phyloP scores from a whole-genome alignment of 1,140 invertebrate genomes.

The Melitaea cinxia region DNA sequence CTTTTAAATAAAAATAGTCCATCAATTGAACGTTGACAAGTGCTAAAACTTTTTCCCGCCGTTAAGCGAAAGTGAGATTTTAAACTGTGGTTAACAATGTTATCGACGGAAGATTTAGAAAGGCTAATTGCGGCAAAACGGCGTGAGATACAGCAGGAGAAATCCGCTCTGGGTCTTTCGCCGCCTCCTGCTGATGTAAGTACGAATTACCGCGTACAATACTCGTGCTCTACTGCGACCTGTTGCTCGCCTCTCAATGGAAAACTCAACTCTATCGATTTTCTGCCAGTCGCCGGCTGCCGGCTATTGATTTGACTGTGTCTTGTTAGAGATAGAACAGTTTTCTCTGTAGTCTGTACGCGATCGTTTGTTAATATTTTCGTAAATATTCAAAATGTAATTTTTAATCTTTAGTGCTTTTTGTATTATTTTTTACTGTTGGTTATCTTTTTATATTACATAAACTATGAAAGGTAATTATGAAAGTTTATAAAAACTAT shows the following conservation, averaged over 20 bases:
- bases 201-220: slow-evolving; percentile 24
- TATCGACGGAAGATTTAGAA: slow-evolving; percentile 72
- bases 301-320: slow-evolving; percentile 25
- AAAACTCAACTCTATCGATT: slow-evolving; percentile 30
- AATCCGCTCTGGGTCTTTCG: slow-evolving; percentile 59
- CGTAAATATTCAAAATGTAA: slow-evolving; percentile 8
- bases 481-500: not conserved
- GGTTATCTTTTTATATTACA: not conserved
- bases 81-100: slow-evolving; percentile 60
- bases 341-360: slow-evolving; percentile 8
- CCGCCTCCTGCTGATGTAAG: slow-evolving; percentile 41
- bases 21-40: not conserved
- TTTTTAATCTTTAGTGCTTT: not conserved
- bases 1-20: not conserved
- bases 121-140: slow-evolving; percentile 72
- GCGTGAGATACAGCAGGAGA: slow-evolving; percentile 71
- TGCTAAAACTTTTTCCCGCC: slow-evolving; percentile 52
- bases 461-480: not conserved
- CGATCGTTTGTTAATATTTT: slow-evolving; percentile 2
- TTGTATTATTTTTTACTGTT: not conserved
- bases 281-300: slow-evolving; percentile 28
- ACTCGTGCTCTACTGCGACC: slow-evolving; percentile 29
- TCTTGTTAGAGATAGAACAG: slow-evolving; percentile 6
- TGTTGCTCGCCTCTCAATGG: slow-evolving; percentile 38
- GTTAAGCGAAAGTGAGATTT: slow-evolving; percentile 38